These are phyloP conservation scores for Abrostola triplasia DNA, from an alignment of 2,888 invertebrate species.

Conservation along the genomic window DNA sequence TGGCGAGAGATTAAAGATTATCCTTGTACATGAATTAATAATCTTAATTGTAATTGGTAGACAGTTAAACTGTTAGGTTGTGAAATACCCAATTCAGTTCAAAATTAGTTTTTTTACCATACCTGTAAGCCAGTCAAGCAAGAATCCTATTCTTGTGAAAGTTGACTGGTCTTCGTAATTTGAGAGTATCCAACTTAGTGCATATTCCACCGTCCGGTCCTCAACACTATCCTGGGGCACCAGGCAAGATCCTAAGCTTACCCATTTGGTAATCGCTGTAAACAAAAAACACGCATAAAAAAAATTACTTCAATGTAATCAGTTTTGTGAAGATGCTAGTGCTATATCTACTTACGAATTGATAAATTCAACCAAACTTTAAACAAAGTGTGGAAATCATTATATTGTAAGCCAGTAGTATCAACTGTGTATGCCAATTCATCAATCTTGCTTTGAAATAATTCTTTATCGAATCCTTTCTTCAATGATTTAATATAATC, in stretches of 20 bases:
- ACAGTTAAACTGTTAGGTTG: background rate
- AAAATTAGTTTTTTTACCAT: constrained; percentile 5
- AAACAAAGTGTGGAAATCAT: constrained; percentile 80
- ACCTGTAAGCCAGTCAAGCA: constrained; percentile 85
- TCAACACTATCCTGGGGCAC: constrained; percentile 76
- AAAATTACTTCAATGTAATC: background rate
- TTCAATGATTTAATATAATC: constrained; percentile 79
- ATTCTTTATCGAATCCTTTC: constrained; percentile 82
- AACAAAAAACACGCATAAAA: constrained; percentile 21
- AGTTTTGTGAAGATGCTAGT: background rate
- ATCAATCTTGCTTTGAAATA: constrained; percentile 79
- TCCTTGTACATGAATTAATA: no score
- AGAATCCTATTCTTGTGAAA: constrained; percentile 73
- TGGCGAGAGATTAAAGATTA: no score
- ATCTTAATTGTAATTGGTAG: background rate
- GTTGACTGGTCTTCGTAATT: constrained; percentile 69
- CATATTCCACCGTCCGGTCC: constrained; percentile 75
- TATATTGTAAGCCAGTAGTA: constrained; percentile 71
- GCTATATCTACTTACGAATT: constrained; percentile 75
- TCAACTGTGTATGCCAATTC: constrained; percentile 76
- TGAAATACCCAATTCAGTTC: background rate
- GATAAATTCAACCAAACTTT: constrained; percentile 84
- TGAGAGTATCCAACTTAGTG: constrained; percentile 79
- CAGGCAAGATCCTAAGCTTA: constrained; percentile 76
- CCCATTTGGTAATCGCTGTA: constrained; percentile 83